Base-by-base conservation (phyloP, 35 echinoderm and acorn worm species). In the Antedon bifida region DNA sequence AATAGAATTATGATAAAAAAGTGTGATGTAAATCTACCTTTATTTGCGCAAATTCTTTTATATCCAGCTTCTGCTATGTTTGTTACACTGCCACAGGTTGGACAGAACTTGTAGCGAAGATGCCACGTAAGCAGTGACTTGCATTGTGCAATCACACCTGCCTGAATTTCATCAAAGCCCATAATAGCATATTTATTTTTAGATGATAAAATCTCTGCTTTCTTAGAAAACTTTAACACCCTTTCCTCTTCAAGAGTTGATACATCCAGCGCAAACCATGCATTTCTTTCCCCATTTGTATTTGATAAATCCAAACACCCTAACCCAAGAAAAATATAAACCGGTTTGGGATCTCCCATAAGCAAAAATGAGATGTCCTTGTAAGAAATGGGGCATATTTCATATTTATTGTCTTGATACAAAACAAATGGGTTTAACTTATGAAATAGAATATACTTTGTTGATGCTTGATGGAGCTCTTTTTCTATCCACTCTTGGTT, bases 211-310 rank as follows among this genome's bases (percentile, higher is more conserved):
- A 88, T 31, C 77, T 97, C 80, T 51, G 84, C 87, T 31, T 81
- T 82, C 28, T 77, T 84, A 34, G 86, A 82, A 19, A 92, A 74
- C 30, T 82, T 75, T 32, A 87, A 79, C 17, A 92, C 33, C 38
- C 87, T 33, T 32, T 86, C 90, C 45, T 45, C 32, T 51, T 84
- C 45, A 30, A 92, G 56, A 21, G 11, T 39, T 19, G 84, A 81
- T 12, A 92, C 94, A 83, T 97, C 90, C 0, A 97, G 29, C 12
- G 94, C 94, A 85, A 97, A 97, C 94, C 94, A 97, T 5, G 87
- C 81, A 0, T 19, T 35, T 30, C 46, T 35, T 75, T 84, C 81
- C 36, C 17, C 38, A 17, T 36, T 33, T 30, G 74, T 30, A 30
- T 73, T 55, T 29, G 29, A 4, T 14, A 17, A 31, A 73, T 36